phyloP scores from a whole-genome alignment of 2,797 vertebrate species.

The Gephyroberyx darwinii region DNA sequence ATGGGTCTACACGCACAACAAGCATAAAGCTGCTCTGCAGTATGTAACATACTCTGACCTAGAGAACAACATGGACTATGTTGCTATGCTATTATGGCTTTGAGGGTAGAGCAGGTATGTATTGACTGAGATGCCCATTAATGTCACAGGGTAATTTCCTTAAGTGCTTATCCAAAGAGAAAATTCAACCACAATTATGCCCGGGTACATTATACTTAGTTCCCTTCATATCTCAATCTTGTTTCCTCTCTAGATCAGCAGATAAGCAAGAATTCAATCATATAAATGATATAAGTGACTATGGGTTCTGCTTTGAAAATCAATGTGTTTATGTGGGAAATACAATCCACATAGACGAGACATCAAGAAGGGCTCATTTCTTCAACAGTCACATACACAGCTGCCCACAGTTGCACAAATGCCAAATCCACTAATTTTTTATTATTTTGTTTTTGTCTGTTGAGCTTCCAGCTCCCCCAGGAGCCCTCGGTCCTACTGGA shows the following conservation, averaged over 20 bases:
- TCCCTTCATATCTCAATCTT: not conserved
- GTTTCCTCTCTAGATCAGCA: not conserved
- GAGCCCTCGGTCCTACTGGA: slow-evolving; percentile 9
- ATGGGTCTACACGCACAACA: slow-evolving; percentile 47
- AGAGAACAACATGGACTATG: slow-evolving; percentile 19
- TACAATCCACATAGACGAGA: not conserved
- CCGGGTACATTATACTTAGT: not conserved
- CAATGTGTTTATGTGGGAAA: no score
- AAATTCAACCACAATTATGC: not conserved
- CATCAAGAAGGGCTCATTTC: not conserved
- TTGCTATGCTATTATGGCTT: slow-evolving; percentile 18
- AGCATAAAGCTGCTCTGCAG: slow-evolving; percentile 35
- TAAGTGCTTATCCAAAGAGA: slow-evolving; percentile 20
- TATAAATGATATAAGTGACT: slow-evolving; percentile 1
- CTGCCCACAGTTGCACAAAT: not conserved
- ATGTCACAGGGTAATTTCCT: not conserved
- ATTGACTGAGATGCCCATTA: slow-evolving; percentile 19
- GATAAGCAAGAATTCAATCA: not conserved
- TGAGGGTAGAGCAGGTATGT: not conserved
- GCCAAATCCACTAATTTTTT: not conserved
- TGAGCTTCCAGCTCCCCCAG: not conserved
- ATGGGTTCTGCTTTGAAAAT: not conserved
- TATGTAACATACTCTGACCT: slow-evolving; percentile 26
- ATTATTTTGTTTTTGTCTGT: not conserved
- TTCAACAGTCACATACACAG: not conserved